These are phyloP conservation scores for Xylophagus ater DNA, from an alignment of 2,888 invertebrate genomes.

Conservation along the genomic window DNA sequence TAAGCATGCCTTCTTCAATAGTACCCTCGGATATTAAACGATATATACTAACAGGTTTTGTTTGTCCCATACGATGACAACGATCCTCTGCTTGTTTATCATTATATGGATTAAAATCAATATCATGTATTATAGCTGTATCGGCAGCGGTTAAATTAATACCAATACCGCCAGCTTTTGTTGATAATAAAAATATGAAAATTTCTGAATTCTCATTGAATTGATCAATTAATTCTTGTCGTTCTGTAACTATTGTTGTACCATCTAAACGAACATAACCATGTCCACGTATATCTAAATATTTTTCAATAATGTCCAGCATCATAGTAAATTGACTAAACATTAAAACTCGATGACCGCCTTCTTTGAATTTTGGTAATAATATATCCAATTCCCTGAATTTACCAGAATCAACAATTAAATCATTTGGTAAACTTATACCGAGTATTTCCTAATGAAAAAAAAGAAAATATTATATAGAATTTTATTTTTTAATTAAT, in stretches of 20 bases:
- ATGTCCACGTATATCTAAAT: conserved; percentile 60
- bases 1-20: conserved; percentile 87
- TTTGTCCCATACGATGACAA: conserved; percentile 67
- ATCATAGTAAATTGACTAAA: conserved; percentile 97
- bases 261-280: conserved; percentile 81
- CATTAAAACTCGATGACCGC: conserved; percentile 73
- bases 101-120: conserved; percentile 97
- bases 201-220: conserved; percentile 69
- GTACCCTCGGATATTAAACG: conserved; percentile 74
- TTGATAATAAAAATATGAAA: conserved; percentile 84
- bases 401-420: conserved; percentile 79
- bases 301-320: conserved; percentile 85
- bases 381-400: conserved; percentile 66
- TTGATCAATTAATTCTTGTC: conserved; percentile 82
- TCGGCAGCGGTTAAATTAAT: conserved; percentile 92
- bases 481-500: neutral
- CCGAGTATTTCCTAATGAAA: conserved; percentile 48
- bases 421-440: conserved; percentile 51
- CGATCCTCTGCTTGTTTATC: conserved; percentile 96
- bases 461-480: too few relatives aligned
- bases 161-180: conserved; percentile 90
- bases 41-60: conserved; percentile 74
- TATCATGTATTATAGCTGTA: conserved; percentile 91
- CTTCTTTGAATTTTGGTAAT: conserved; percentile 59
- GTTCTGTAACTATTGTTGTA: conserved; percentile 70